phyloP scores from a whole-genome alignment of 2,797 vertebrate species.

The Megalops cyprinoides region DNA sequence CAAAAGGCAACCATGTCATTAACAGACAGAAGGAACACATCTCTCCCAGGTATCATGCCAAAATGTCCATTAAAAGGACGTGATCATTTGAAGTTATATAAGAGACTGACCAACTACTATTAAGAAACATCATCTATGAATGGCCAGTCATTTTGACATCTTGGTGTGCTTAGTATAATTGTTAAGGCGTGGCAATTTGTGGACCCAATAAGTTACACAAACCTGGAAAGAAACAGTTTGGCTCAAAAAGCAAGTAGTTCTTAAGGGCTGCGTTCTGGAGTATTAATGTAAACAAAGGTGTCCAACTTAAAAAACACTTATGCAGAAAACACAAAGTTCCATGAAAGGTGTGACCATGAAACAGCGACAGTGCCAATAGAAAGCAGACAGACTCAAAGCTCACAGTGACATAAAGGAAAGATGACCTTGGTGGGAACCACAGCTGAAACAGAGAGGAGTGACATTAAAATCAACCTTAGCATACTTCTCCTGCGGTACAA shows the following conservation, averaged over 20 bases:
- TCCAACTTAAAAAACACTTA: conserved; percentile 27
- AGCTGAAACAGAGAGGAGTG: conserved; percentile 5
- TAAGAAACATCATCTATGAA: conserved; percentile 26
- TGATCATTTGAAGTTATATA: too few relatives aligned
- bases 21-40: background rate
- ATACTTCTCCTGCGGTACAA: conserved; percentile 31
- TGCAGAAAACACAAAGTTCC: background rate
- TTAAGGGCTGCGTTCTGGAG: conserved; percentile 19
- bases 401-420: background rate
- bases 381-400: background rate
- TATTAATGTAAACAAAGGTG: conserved; percentile 46
- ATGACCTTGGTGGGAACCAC: conserved; percentile 3
- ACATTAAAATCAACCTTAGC: conserved; percentile 12
- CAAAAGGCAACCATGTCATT: background rate
- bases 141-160: too few relatives aligned
- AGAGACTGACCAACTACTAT: too few relatives aligned
- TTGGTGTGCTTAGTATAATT: background rate
- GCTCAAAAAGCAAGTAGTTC: conserved; percentile 21
- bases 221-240: conserved; percentile 44
- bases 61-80: background rate
- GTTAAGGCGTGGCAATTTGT: conserved; percentile 12
- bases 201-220: background rate
- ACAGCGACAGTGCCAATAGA: background rate
- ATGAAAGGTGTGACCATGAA: background rate
- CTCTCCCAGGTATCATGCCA: background rate